Base-by-base conservation (phyloP, 2,888 invertebrate species). In the Drymonia ruficornis region DNA sequence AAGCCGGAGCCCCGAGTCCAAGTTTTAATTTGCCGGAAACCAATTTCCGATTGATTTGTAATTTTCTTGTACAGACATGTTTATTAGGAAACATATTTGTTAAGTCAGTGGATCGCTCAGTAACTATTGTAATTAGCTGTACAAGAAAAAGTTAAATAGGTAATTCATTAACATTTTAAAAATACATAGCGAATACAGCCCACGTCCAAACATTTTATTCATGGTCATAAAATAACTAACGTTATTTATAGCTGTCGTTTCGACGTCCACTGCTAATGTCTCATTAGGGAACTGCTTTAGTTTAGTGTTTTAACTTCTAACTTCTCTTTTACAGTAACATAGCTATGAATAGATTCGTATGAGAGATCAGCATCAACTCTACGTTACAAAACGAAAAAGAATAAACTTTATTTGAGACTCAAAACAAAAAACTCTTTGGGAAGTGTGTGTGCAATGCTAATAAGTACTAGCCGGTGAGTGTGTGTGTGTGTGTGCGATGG, bases 381-480 rank as follows among this genome's bases (percentile, higher is more conserved):
- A 59, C 50, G 57, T 48, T 50, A 55, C 40, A 55, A 59, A 44
- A 59, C 18, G 1, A 34, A 3, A 15, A 15, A 18, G 18, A 18
- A 34, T 42, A 60, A 59, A 60, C 54, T 62, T 46, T 58, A 56
- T 61, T 63, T 48, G 47, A 61, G 66, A 70, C 57, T 67, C 62
- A 55, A 59, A 58, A 56, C 60, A 67, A 64, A 51, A 67, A 61
- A 72, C 61, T 63, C 65, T 71, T 71, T 74, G 69, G 49, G 56
- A 59, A 64, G 76, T 81, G 81, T 81, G 77, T 85, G 86, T 89
- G 91, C 81, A 78, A 92, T 92, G 91, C 88, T 91, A 80, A 89
- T 80, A 84, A 91, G 91, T 91, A 91, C 91, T 89, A 90, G 83
- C 70, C 75, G 73, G 85, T 90, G 91, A 87, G 80, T 84, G 87